Base-by-base conservation (phyloP, 2,797 vertebrate genomes). In the Esox masquinongy region DNA sequence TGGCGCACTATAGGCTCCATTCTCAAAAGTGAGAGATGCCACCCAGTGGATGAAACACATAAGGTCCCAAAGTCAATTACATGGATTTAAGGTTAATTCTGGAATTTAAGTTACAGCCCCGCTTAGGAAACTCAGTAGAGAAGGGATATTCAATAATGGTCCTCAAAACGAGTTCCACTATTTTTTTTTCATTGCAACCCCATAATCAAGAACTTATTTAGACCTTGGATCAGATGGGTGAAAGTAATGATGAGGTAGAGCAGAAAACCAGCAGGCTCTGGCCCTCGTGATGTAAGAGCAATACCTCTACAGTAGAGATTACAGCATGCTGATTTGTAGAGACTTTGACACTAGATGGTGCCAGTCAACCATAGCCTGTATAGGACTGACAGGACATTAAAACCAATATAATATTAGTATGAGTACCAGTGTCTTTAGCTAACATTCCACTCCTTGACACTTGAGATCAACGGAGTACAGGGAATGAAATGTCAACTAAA, bases 341-440 rank as follows among this genome's bases (percentile, higher is more conserved):
- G 16, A 43, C 66, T 59, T 63, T 19, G 39, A 61, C 76, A 81
- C 74, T 70, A 78, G 76, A 16, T 78, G 76, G 72, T 68, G 61
- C 56, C n/a, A 75, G 51, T 49, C 19, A 56, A 51, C 66, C 49
- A 76, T 63, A 7, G n/a, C 22, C 64, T 67, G 17, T 0, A 67
- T 17, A 19, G 26, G 15, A 14, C 0, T 67, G 64, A 61, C 56
- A 61, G 43, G 43, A 47, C 43, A 47, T 47, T 47, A 47, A 11
- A 47, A 2, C 12, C 43, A 7, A 12, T 47, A 47, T 47, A 14
- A 47, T 47, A 47, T 47, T 47, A 47, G 9, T 14, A 47, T 47
- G 43, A 47, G 9, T 11, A 47, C 43, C 43, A 47, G 43, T 47
- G 9, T 47, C 43, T 47, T 47, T 31, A 8, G 36, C 5, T 39